These are phyloP conservation scores for Malacoctenus gilli DNA, from an alignment of 2,797 vertebrate genomes.

Conservation along the genomic window DNA sequence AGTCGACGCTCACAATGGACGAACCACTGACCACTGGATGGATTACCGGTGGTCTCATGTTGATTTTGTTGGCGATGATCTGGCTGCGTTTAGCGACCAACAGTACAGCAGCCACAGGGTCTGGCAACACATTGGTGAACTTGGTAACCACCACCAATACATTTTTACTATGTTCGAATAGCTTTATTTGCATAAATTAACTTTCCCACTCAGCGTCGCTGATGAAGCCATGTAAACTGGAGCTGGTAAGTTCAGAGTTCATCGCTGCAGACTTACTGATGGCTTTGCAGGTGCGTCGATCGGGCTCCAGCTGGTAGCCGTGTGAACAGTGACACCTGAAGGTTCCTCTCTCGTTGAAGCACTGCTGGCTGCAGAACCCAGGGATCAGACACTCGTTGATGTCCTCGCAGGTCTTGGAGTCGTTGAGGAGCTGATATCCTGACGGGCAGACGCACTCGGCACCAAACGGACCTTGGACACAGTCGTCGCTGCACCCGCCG, in stretches of 20 bases:
- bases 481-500: constrained; percentile 77
- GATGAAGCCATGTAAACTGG: no score
- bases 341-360: constrained; percentile 79
- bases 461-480: constrained; percentile 79
- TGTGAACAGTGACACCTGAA: constrained; percentile 80
- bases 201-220: no score
- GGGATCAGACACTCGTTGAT: constrained; percentile 81
- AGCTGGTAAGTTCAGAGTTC: no score
- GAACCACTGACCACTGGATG: constrained; percentile 83
- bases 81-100: constrained; percentile 87
- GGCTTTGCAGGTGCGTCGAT: constrained; percentile 79
- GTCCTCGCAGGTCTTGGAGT: constrained; percentile 81
- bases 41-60: constrained; percentile 80
- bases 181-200: no score
- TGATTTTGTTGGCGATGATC: constrained; percentile 85
- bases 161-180: no score
- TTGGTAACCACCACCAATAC: not conserved
- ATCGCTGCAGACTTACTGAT: constrained; percentile 59
- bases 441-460: constrained; percentile 76
- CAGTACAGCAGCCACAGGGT: constrained; percentile 81
- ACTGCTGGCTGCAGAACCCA: constrained; percentile 81
- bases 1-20: constrained; percentile 88
- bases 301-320: constrained; percentile 76
- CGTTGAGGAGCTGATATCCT: constrained; percentile 78
- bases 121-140: constrained; percentile 62